These are phyloP conservation scores for Eira barbara DNA, from an alignment of 2,113 vertebrate species.

Conservation along the genomic window DNA sequence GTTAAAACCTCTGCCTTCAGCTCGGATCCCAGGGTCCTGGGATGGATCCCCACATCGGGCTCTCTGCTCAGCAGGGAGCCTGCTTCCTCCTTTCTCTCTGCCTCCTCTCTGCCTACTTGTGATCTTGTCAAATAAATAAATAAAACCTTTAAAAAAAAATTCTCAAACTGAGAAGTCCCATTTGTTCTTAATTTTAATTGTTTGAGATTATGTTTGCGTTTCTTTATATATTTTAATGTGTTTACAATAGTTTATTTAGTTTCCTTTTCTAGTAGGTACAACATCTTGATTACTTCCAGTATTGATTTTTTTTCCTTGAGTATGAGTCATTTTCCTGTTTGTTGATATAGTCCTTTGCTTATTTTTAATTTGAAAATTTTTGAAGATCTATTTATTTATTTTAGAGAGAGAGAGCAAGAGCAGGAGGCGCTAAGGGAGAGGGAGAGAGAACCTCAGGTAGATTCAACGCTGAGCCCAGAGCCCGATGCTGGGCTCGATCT, in stretches of 20 bases:
- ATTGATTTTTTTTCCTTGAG: not conserved
- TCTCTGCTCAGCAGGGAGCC: no score
- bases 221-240: not conserved
- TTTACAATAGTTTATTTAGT: not conserved
- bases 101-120: no score
- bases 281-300: not conserved
- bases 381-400: no score
- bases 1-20: no score
- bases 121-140: not conserved
- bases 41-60: no score
- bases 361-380: not conserved
- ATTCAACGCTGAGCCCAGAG: no score
- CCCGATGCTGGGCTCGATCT: fast-evolving
- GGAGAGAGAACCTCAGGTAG: no score
- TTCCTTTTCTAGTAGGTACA: not conserved
- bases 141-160: no score
- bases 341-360: not conserved
- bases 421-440: no score
- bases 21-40: not conserved
- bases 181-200: not conserved
- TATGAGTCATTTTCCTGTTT: not conserved
- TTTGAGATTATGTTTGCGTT: not conserved
- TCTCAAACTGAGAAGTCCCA: not conserved
- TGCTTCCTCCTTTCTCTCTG: no score
- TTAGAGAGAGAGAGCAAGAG: no score